Conservation (phyloP, 2,797 vertebrate genomes). For the Chrosomus eos region DNA sequence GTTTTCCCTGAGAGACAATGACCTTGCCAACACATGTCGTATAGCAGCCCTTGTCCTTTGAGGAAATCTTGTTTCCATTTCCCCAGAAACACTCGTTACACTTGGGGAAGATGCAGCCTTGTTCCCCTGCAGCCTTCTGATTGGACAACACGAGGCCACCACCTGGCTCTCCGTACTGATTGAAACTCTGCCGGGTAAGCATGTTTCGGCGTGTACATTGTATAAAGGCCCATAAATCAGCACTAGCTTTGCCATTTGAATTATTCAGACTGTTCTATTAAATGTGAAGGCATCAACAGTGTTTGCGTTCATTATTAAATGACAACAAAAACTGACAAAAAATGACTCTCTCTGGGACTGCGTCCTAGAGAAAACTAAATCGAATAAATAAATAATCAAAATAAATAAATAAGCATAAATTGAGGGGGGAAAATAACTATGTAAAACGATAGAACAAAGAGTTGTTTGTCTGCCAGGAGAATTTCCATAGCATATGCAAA, state of each 20-base stretch:
- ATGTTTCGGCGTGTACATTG: constrained; percentile 26
- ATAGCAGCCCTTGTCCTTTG: constrained; percentile 35
- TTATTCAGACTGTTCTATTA: constrained; percentile 52
- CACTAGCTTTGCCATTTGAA: constrained; percentile 37
- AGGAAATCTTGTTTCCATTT: constrained; percentile 17
- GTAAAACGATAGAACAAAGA: constrained; percentile 30
- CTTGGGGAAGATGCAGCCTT: constrained; percentile 6
- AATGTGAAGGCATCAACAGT: constrained; percentile 37
- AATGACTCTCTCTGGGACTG: constrained; percentile 24
- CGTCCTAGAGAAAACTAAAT: constrained; percentile 23
- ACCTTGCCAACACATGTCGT: constrained; percentile 42
- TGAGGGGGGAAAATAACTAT: background rate
- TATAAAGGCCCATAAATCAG: constrained; percentile 48
- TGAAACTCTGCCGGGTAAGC: constrained; percentile 48
- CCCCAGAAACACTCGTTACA: constrained; percentile 27
- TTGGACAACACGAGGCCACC: constrained; percentile 36
- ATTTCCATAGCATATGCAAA: constrained; percentile 35
- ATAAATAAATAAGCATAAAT: constrained; percentile 36
- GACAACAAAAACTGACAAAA: constrained; percentile 39
- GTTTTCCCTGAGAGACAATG: constrained; percentile 48
- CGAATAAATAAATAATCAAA: constrained; percentile 31
- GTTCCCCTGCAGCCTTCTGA: constrained; percentile 28
- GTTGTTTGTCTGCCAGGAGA: constrained; percentile 43
- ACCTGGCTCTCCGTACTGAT: constrained; percentile 39
- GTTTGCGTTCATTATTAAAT: constrained; percentile 49